A percentile compares a stretch with the other conserved stretches of the same genome.
phyloP scores from a whole-genome alignment of 1,140 invertebrate species.

The Brachionus paranguensis region DNA sequence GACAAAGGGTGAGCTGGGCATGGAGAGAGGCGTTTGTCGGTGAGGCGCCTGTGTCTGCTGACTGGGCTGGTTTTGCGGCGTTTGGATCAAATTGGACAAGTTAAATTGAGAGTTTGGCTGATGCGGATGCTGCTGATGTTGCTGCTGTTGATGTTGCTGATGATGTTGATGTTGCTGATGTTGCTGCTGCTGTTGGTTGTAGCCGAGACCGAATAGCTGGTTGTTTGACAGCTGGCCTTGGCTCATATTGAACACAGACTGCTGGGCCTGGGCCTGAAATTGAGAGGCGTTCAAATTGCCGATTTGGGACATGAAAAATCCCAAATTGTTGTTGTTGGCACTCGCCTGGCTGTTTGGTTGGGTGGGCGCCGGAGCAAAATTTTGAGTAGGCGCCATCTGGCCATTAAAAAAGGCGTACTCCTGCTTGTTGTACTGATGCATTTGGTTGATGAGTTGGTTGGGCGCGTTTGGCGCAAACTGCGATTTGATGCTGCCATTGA shows the following conservation, averaged over 20 bases:
- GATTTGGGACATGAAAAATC: constrained; percentile 4
- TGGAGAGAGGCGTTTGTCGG: neutral
- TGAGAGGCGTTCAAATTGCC: neutral
- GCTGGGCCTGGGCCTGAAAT: neutral
- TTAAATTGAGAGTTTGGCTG: neutral
- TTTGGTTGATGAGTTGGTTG: neutral
- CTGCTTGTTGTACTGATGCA: neutral
- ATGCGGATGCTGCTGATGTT: neutral
- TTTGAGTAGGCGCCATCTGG: neutral
- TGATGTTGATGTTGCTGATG: neutral
- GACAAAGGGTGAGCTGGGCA: neutral
- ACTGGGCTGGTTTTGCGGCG: neutral
- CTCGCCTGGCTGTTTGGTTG: neutral
- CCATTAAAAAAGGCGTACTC: neutral
- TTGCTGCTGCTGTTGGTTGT: neutral
- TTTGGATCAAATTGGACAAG: neutral
- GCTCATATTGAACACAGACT: neutral
- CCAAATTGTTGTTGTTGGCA: neutral
- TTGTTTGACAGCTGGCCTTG: constrained; percentile 8
- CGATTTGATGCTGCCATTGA: neutral
- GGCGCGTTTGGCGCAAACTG: neutral
- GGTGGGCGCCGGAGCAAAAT: neutral
- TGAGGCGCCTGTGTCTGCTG: neutral
- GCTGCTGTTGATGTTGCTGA: neutral
- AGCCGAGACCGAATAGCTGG: neutral